Percentiles rank a stretch among this genome's conserved stretches.
Conservation (phyloP, 1,140 invertebrate species). For the Leptonema lineaticorne region DNA sequence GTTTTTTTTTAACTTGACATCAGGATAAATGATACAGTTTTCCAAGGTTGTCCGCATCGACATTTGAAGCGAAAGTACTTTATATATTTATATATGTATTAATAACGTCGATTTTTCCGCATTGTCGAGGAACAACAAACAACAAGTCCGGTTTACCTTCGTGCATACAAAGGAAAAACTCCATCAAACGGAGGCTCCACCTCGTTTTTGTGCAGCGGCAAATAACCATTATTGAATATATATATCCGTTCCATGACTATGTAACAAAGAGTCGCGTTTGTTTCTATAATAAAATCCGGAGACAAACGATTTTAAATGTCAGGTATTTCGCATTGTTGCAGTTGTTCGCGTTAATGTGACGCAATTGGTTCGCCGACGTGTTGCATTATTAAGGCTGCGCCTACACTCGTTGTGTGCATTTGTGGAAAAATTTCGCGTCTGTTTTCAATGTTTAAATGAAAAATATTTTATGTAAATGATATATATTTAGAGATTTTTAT, state of each 20-base stretch:
- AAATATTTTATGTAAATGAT: no score
- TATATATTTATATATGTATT: no score
- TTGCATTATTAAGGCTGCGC: no score
- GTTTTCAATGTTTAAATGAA: no score
- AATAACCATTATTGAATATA: no score
- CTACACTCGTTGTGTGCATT: no score
- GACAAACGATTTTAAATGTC: slow-evolving; percentile 20
- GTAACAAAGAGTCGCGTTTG: slow-evolving; percentile 1
- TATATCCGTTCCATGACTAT: no score
- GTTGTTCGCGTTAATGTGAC: slow-evolving; percentile 6
- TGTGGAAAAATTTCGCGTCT: no score
- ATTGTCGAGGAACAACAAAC: background rate
- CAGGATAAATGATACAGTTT: slow-evolving; percentile 10
- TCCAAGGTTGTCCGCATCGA: background rate
- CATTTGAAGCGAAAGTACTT: slow-evolving; percentile 12
- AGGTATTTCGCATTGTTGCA: slow-evolving; percentile 18
- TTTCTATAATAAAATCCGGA: no score
- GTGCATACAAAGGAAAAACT: slow-evolving; percentile 1
- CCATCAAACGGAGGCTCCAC: background rate
- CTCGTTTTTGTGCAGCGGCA: slow-evolving; percentile 3
- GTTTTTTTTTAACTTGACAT: no score
- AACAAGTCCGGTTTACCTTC: slow-evolving; percentile 16
- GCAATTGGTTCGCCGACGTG: slow-evolving; percentile 14
- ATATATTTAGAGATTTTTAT: no score
- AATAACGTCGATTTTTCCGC: slow-evolving; percentile 16